A percentile compares a stretch with the other conserved stretches of the same genome.
These are phyloP conservation scores for Lasioglossum malachurum DNA, from an alignment of 2,888 invertebrate genomes.

Conservation along the genomic window DNA sequence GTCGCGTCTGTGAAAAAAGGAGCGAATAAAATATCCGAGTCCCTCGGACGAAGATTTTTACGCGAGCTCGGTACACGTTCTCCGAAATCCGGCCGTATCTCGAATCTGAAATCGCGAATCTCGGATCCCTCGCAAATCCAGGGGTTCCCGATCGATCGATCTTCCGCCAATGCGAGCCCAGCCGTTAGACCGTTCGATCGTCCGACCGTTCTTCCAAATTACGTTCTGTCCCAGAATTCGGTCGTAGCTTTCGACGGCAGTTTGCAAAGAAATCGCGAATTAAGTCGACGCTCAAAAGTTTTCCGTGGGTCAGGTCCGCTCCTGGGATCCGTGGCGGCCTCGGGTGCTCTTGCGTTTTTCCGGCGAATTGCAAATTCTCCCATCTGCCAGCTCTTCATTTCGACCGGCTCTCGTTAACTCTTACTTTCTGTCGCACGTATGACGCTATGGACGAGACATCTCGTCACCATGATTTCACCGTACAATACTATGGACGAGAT, in stretches of 20 bases:
- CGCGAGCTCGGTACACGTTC: slow-evolving; percentile 12
- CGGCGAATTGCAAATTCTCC: neutral
- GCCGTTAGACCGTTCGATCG: neutral
- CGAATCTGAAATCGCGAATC: neutral
- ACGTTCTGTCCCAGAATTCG: slow-evolving; percentile 5
- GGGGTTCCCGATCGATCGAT: slow-evolving; percentile 30
- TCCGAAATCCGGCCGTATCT: slow-evolving; percentile 16
- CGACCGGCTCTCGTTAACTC: neutral
- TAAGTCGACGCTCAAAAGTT: slow-evolving; percentile 47
- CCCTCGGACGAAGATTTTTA: neutral
- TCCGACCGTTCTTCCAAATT: slow-evolving; percentile 34
- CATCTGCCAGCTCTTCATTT: neutral
- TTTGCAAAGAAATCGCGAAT: slow-evolving; percentile 53
- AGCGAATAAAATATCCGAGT: neutral
- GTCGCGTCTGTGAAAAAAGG: neutral
- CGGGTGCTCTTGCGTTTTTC: neutral
- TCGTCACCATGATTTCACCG: no score
- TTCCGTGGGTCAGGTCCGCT: neutral
- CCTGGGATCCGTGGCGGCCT: neutral
- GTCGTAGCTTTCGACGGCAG: slow-evolving; percentile 11
- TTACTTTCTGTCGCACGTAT: no score
- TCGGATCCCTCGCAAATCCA: slow-evolving; percentile 25
- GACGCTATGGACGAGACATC: no score
- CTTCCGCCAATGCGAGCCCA: neutral
- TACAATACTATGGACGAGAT: no score